Conservation (phyloP, 23 tunicate genomes). For the Ascidia mentula region DNA sequence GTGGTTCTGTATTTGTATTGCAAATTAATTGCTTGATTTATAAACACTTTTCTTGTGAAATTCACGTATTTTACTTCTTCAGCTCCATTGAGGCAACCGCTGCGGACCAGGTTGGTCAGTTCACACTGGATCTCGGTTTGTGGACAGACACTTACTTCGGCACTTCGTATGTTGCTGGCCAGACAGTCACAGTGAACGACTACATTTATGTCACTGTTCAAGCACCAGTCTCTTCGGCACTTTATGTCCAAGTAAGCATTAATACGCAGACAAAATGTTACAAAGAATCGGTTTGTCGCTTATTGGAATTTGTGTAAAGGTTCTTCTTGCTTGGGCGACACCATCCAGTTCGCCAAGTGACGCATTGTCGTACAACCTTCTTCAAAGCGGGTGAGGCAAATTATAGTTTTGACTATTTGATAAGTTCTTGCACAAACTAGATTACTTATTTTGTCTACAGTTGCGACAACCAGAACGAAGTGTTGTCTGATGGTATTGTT, state of each 20-base stretch:
- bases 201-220: slow-evolving; percentile 5
- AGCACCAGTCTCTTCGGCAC: background rate
- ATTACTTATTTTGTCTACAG: background rate
- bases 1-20: too few species aligned
- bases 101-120: background rate
- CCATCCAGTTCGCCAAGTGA: background rate
- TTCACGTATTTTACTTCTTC: background rate
- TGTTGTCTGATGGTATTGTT: background rate
- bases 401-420: background rate
- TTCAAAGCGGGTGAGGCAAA: background rate
- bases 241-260: background rate
- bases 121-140: background rate
- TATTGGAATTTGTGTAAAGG: background rate
- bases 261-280: background rate
- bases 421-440: background rate
- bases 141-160: slow-evolving; percentile 8
- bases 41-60: background rate
- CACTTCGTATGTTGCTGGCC: background rate
- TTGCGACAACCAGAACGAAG: slow-evolving; percentile 3
- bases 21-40: too few species aligned
- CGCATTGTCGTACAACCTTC: background rate
- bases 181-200: background rate
- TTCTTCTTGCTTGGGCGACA: background rate
- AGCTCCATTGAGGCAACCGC: background rate
- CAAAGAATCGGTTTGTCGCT: background rate